Conservation (phyloP, 2,113 vertebrate species). For the Phrynosoma blainvillii region DNA sequence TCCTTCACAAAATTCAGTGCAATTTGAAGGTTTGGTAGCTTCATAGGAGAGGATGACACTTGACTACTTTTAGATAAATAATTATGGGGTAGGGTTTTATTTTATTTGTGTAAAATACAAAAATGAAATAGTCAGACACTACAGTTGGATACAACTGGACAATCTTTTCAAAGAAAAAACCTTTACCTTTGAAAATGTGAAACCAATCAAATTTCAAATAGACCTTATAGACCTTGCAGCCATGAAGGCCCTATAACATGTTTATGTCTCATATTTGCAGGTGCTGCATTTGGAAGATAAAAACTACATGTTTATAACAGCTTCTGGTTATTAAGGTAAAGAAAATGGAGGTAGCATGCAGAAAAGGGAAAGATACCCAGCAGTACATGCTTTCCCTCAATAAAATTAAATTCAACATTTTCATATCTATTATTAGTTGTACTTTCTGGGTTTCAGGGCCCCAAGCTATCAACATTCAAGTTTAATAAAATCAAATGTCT, state of each 20-base stretch:
- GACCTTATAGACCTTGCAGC: background rate
- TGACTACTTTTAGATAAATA: no score
- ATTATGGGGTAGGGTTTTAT: no score
- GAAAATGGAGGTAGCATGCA: background rate
- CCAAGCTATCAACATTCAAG: slow-evolving; percentile 8
- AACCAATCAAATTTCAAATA: background rate
- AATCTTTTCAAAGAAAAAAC: no score
- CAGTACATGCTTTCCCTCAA: background rate
- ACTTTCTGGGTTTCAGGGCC: background rate
- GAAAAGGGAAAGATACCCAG: background rate
- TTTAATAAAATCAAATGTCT: slow-evolving; percentile 11
- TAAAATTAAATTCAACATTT: background rate
- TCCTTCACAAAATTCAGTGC: no score
- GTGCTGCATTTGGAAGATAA: background rate
- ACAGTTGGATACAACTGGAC: no score
- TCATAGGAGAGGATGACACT: no score
- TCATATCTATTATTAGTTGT: background rate
- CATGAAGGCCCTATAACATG: background rate
- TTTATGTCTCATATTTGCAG: background rate
- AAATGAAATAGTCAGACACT: no score
- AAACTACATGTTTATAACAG: slow-evolving; percentile 1
- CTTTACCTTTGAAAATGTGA: no score
- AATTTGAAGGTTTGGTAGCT: no score
- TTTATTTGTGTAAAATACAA: no score
- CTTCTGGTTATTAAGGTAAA: slow-evolving; percentile 9